phyloP scores from a whole-genome alignment of 2,888 invertebrate genomes.

The Isotomurus palustris region DNA sequence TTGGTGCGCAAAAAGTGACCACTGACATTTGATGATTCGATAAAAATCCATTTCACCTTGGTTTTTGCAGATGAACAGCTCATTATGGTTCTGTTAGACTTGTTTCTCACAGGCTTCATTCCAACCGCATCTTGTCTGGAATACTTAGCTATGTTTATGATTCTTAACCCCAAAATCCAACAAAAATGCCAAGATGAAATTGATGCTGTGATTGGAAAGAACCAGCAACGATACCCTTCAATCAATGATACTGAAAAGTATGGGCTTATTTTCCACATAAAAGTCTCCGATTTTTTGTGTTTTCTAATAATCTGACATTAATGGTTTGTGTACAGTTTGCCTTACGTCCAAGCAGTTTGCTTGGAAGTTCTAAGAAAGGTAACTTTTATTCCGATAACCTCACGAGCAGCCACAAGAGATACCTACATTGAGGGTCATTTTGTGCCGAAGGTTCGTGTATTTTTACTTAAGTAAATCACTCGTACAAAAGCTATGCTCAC shows the following conservation, averaged over 20 bases:
- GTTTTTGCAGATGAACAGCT: conserved; percentile 30
- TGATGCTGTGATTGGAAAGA: conserved; percentile 27
- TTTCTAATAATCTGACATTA: not conserved
- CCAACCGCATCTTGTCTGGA: conserved; percentile 31
- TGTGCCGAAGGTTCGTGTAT: conserved; percentile 29
- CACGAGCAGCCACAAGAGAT: conserved; percentile 35
- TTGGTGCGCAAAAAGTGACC: no score
- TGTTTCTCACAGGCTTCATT: conserved; percentile 40
- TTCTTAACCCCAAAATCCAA: conserved; percentile 37
- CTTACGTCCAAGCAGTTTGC: conserved; percentile 38
- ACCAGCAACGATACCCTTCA: conserved; percentile 28
- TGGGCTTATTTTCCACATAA: not conserved
- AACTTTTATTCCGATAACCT: conserved; percentile 36
- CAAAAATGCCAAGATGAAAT: conserved; percentile 36
- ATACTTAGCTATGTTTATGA: conserved; percentile 37
- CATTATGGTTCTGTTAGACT: conserved; percentile 31
- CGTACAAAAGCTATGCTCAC: no score
- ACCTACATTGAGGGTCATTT: conserved; percentile 30
- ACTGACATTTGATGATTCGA: no score
- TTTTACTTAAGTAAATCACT: not conserved
- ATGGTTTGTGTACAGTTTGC: conserved; percentile 19
- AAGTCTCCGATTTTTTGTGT: not conserved
- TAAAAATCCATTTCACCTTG: not conserved
- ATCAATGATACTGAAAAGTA: conserved; percentile 37
- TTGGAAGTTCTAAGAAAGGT: conserved; percentile 38